These are phyloP conservation scores for Neosilurus mollespiculum DNA, from an alignment of 2,797 vertebrate genomes.

Conservation along the genomic window DNA sequence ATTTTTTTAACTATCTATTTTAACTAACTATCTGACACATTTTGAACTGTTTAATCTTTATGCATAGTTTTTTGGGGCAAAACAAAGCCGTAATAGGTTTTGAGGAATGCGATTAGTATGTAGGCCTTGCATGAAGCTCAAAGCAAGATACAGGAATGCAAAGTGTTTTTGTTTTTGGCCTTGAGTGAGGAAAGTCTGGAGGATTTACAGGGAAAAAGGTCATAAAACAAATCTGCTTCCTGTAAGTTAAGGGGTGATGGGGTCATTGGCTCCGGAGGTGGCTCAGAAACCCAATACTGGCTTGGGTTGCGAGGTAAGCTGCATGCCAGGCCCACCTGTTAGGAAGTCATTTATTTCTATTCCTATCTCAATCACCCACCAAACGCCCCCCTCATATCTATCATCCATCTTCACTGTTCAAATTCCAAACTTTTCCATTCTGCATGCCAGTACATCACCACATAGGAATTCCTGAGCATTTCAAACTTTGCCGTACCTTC, in stretches of 20 bases:
- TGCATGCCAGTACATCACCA: too few species aligned
- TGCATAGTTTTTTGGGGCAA: neutral
- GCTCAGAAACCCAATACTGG: constrained; percentile 63
- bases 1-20: neutral
- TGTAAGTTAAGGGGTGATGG: constrained; percentile 36
- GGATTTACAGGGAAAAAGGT: constrained; percentile 57
- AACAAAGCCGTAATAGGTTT: constrained; percentile 10
- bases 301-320: constrained; percentile 59
- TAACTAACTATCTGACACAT: neutral
- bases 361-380: constrained; percentile 43
- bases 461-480: neutral
- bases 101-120: neutral
- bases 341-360: constrained; percentile 70
- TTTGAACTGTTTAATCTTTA: neutral
- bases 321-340: constrained; percentile 65
- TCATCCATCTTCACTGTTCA: neutral
- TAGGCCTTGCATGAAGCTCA: neutral
- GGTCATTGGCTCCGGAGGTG: constrained; percentile 62
- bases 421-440: neutral
- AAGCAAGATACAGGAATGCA: constrained; percentile 16
- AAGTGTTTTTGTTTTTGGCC: constrained; percentile 25
- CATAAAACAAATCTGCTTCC: constrained; percentile 63
- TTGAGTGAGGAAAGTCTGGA: constrained; percentile 20
- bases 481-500: neutral
- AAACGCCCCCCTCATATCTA: constrained; percentile 33